Percentiles rank a stretch among this genome's conserved stretches.
These are phyloP conservation scores for Onchidella celtica DNA, from an alignment of 2,888 invertebrate species.

Conservation along the genomic window DNA sequence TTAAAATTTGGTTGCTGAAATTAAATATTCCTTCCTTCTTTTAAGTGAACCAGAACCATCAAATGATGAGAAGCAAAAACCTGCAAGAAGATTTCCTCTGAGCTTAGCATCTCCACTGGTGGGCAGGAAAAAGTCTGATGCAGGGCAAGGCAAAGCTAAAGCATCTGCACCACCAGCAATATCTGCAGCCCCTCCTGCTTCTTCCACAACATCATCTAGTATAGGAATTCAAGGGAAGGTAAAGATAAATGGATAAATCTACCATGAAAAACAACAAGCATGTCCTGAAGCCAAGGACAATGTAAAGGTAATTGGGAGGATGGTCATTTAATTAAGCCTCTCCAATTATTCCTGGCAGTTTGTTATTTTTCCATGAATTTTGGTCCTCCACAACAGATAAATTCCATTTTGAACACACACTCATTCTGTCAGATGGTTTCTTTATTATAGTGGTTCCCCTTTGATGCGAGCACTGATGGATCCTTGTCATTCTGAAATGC, in stretches of 20 bases:
- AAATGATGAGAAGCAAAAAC: constrained; percentile 81
- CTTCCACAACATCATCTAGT: neutral
- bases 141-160: constrained; percentile 39
- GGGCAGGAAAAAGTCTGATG: constrained; percentile 59
- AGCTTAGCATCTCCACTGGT: constrained; percentile 65
- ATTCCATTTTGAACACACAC: no score
- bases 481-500: no score
- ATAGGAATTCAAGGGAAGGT: constrained; percentile 35
- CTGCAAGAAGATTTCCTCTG: constrained; percentile 59
- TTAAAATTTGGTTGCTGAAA: no score
- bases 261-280: neutral
- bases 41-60: constrained; percentile 27
- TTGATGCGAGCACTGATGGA: no score
- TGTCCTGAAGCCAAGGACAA: neutral
- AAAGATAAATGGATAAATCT: constrained; percentile 24
- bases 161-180: neutral
- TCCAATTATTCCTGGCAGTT: no score
- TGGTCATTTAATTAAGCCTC: no score
- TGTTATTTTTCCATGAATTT: no score
- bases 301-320: constrained; percentile 19
- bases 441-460: no score
- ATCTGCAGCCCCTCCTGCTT: neutral
- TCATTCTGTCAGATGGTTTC: no score
- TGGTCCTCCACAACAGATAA: no score
- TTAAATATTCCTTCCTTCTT: no score